Evolutionary conservation across 1,140 invertebrate genomes (phyloP).

Genomic region (Himalopsyche phryganea): DNA sequence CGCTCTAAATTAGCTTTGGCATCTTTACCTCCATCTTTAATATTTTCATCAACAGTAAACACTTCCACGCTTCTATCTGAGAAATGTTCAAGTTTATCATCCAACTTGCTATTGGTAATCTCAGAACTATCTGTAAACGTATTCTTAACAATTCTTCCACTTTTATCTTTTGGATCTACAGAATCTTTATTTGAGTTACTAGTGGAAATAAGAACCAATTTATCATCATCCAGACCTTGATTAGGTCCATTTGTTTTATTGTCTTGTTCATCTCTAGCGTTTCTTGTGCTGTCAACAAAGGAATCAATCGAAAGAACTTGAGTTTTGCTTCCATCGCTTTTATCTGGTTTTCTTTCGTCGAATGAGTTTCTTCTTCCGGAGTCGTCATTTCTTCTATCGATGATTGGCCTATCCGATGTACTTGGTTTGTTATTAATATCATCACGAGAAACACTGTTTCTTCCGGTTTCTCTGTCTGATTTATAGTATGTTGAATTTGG

Average conservation of each 20-base stretch:
- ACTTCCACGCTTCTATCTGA: conserved; percentile 44
- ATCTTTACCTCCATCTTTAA: conserved; percentile 37
- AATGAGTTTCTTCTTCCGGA: conserved; percentile 33
- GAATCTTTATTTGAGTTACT: conserved; percentile 12
- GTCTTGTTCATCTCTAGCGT: conserved; percentile 25
- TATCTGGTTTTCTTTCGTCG: conserved; percentile 7
- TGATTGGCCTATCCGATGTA: conserved; percentile 5
- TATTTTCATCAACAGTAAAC: conserved; percentile 44
- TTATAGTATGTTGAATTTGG: conserved; percentile 50
- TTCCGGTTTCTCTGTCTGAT: conserved; percentile 40
- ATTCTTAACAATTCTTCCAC: conserved; percentile 23
- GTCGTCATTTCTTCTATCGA: conserved; percentile 34
- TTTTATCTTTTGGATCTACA: conserved; percentile 26
- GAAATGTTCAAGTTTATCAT: conserved; percentile 48
- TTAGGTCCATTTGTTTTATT: conserved; percentile 2
- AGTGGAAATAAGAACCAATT: conserved; percentile 21
- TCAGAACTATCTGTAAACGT: background rate
- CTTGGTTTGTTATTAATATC: conserved; percentile 26
- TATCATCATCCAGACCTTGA: conserved; percentile 17
- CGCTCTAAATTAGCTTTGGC: conserved; percentile 43
- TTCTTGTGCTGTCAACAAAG: conserved; percentile 9
- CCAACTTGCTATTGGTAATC: conserved; percentile 34
- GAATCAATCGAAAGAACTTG: conserved; percentile 14
- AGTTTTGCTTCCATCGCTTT: background rate
- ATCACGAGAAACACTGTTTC: conserved; percentile 25